Evolutionary conservation across 2,113 vertebrate genomes (phyloP).

Genomic region (Alectura lathami): DNA sequence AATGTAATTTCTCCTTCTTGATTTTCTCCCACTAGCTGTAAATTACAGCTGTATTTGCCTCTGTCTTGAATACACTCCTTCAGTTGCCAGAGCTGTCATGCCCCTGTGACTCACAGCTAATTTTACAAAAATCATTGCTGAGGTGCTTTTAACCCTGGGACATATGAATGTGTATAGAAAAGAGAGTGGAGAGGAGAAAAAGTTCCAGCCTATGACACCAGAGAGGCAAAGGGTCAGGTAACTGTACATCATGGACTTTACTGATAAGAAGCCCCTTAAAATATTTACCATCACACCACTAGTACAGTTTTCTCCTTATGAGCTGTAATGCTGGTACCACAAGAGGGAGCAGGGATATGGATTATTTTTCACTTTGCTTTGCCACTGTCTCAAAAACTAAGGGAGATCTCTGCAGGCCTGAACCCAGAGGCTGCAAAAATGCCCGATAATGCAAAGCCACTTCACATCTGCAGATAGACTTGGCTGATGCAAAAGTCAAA

Average conservation of each 20-base stretch:
- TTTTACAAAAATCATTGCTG: background rate
- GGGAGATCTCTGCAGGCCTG: background rate
- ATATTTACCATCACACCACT: background rate
- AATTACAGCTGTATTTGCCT: constrained; percentile 26
- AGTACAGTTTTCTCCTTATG: background rate
- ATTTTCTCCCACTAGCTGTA: background rate
- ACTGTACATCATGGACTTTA: background rate
- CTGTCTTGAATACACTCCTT: background rate
- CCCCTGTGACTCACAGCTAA: constrained; percentile 38
- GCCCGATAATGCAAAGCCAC: background rate
- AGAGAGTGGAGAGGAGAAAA: background rate
- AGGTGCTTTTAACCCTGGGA: background rate
- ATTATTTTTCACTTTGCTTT: background rate
- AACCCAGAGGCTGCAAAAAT: accelerated
- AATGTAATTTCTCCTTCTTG: background rate
- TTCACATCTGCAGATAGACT: background rate
- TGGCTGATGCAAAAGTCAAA: background rate
- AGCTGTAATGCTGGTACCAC: background rate
- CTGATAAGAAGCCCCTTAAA: background rate
- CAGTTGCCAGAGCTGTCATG: background rate
- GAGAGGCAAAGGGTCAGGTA: background rate
- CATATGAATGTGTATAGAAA: background rate
- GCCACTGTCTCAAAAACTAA: background rate
- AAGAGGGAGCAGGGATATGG: background rate
- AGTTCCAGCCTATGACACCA: background rate